These are phyloP conservation scores for Chelidonichthys spinosus DNA, from an alignment of 2,797 vertebrate genomes.

Conservation along the genomic window DNA sequence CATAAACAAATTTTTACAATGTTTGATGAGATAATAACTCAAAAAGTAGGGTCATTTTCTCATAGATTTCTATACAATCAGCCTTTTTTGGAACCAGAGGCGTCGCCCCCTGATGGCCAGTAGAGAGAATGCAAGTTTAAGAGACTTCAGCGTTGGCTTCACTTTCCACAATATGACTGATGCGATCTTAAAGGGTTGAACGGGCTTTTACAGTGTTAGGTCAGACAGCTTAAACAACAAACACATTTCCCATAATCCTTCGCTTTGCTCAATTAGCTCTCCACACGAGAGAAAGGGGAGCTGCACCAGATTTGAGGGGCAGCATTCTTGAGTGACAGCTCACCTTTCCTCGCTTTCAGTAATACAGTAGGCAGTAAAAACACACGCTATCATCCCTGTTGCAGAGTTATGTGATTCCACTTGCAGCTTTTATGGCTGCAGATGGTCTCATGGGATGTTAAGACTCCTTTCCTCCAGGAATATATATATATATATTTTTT, in stretches of 20 bases:
- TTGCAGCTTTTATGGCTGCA: conserved; percentile 34
- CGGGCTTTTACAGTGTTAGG: not conserved
- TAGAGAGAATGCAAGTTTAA: too few species aligned
- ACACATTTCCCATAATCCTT: conserved; percentile 28
- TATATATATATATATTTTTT: not conserved
- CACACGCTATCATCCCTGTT: conserved; percentile 34
- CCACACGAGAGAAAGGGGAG: conserved; percentile 5
- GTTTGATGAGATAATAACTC: too few species aligned
- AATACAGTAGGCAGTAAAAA: conserved; percentile 64
- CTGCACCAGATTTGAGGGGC: conserved; percentile 24
- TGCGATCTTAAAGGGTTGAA: too few species aligned
- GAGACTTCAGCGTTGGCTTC: too few species aligned
- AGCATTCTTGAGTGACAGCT: conserved; percentile 78
- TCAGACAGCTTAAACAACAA: conserved; percentile 1
- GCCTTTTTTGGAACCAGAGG: too few species aligned
- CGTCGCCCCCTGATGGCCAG: too few species aligned
- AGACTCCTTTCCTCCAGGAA: conserved; percentile 37
- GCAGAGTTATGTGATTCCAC: conserved; percentile 43
- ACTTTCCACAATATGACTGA: too few species aligned
- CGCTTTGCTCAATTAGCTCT: conserved; percentile 35
- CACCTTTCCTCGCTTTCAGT: conserved; percentile 64
- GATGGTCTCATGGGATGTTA: conserved; percentile 29
- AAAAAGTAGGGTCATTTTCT: too few species aligned
- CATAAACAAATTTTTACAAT: too few species aligned
- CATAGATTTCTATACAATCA: too few species aligned